Evolutionary conservation across 2,797 vertebrate species (phyloP), one percentile per base, ranked within the genome.

Genomic region (Erpetoichthys calabaricus): DNA sequence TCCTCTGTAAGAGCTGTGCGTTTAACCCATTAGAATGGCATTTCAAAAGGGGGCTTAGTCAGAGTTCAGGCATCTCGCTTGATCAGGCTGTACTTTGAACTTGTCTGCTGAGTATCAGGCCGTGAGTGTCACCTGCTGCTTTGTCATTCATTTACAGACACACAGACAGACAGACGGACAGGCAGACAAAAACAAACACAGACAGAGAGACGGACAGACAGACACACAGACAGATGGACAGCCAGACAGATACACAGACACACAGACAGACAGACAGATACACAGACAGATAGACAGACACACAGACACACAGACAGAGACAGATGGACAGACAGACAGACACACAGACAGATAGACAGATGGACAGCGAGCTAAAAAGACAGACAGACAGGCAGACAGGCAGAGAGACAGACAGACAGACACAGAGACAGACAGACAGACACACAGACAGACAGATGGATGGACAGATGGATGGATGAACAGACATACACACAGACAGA

Each of bases 401-500:
- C 50, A 51, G 50, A 25, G n/a, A n/a, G n/a, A 45, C 44, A 43
- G 45, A 25, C 50, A 9, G 8, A 9, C 50, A 51, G 50, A 25
- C 50, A n/a, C n/a, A n/a, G n/a, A n/a, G n/a, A n/a, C n/a, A n/a
- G n/a, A n/a, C n/a, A n/a, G n/a, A n/a, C n/a, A n/a, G n/a, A n/a
- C n/a, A n/a, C n/a, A n/a, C n/a, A n/a, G n/a, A n/a, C n/a, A n/a
- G n/a, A n/a, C n/a, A n/a, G n/a, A n/a, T n/a, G n/a, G n/a, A n/a
- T n/a, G n/a, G n/a, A n/a, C n/a, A n/a, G n/a, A n/a, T n/a, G n/a
- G n/a, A n/a, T n/a, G n/a, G n/a, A n/a, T n/a, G n/a, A n/a, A n/a
- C n/a, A n/a, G n/a, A 42, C 25, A 57, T 25, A 47, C 56, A 56
- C 43, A 25, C 55, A 56, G n/a, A 41, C 45, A 56, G 9, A 47